Evolutionary conservation across 2,888 invertebrate species (phyloP), one percentile per base, ranked within the genome.

Genomic region (Lepidochrysops patricia): DNA sequence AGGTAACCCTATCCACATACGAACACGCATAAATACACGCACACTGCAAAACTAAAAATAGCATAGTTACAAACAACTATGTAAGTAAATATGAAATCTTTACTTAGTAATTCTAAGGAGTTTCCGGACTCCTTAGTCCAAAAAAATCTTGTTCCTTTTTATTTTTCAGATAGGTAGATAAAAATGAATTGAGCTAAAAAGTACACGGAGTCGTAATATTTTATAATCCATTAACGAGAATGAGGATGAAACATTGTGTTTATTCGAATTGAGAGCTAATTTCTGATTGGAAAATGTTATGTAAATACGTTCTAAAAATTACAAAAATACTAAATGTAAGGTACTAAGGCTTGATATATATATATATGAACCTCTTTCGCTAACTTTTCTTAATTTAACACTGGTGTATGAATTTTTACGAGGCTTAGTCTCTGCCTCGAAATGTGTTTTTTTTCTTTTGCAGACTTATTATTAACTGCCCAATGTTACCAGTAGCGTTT

Each of bases 141-240:
- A 9, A 32, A n/a, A 54, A 54, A 54, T 29, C 29, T 32, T 54
- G 54, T 32, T 54, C 29, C 12, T 54, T 27, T 54, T 54, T 54
- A 29, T 29, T 54, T 54, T 29, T 54, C 27, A 29, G 27, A 54
- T 15, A 54, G 9, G 4, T 19, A 27, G 29, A 19, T 29, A 19
- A 13, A 9, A 43, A 43, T 23, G 19, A 23, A 43, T 43, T 43
- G 9, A 19, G 9, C 19, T 43, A 23, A 43, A 43, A 43, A 13
- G 9, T 12, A 19, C 19, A 12, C 19, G 43, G 19, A 19, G 4
- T 23, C 9, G 4, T 2, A 9, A 23, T 43, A 43, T 7, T 15
- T 43, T 37, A 1, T 37, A 23, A 43, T 19, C 23, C 19, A 19
- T 6, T 9, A 43, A 43, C 2, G 19, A 12, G 19, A 23, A 23